Conservation (phyloP, 1,140 invertebrate genomes). For the Neodiprion pinetum region DNA sequence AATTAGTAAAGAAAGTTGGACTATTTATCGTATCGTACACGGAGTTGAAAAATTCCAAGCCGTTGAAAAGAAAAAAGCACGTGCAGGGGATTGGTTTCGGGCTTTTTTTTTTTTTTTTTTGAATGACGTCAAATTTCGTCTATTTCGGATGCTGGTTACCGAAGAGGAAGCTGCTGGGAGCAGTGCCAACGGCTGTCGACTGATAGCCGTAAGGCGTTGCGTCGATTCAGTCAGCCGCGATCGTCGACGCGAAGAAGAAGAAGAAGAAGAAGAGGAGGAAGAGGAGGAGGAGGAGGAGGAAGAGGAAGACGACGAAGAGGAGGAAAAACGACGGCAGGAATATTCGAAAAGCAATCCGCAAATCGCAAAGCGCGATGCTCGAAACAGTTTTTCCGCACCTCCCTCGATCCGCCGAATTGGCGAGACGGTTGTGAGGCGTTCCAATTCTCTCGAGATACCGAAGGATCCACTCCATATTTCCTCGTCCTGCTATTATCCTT, state of each 20-base stretch:
- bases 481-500: no score
- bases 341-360: not conserved
- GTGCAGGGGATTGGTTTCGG: no score
- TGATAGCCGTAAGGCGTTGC: conserved; percentile 52
- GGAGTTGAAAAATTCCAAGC: no score
- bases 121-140: conserved; percentile 1
- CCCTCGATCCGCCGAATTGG: not conserved
- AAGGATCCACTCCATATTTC: not conserved
- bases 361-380: not conserved
- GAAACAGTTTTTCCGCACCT: no score
- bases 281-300: not conserved
- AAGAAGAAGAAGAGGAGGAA: not conserved
- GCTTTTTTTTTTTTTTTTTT: not conserved
- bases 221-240: conserved; percentile 25
- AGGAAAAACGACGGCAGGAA: not conserved
- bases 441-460: not conserved
- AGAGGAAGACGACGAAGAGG: not conserved
- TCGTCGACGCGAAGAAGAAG: conserved; percentile 3
- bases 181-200: conserved; percentile 52
- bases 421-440: not conserved
- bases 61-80: no score
- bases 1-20: no score
- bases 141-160: conserved; percentile 55
- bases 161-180: conserved; percentile 47
- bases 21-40: no score